phyloP scores from a whole-genome alignment of 1,140 invertebrate species.

The Campodea augens region DNA sequence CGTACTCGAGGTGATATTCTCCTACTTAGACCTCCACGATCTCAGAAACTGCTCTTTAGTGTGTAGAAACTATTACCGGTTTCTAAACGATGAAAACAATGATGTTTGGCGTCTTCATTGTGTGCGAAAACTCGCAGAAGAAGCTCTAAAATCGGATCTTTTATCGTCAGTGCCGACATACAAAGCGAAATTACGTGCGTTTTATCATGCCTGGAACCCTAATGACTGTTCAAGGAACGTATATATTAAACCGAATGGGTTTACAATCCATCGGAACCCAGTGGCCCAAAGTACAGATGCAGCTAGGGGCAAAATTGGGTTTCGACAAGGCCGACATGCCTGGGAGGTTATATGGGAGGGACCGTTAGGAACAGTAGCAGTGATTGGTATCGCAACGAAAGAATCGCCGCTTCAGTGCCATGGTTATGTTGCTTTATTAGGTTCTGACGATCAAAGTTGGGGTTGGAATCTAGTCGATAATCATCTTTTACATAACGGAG shows the following conservation, averaged over 20 bases:
- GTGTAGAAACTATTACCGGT: conserved; percentile 81
- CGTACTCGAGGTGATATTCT: conserved; percentile 85
- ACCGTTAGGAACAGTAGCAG: conserved; percentile 84
- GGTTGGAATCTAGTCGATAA: conserved; percentile 99
- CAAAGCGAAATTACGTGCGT: conserved; percentile 85
- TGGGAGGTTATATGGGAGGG: conserved; percentile 99
- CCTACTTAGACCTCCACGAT: conserved; percentile 71
- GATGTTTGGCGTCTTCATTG: conserved; percentile 89
- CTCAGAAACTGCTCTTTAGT: conserved; percentile 74
- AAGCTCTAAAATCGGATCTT: conserved; percentile 81
- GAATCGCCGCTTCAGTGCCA: conserved; percentile 75
- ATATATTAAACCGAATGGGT: conserved; percentile 91
- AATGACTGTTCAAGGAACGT: conserved; percentile 93
- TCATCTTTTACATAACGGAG: conserved; percentile 88
- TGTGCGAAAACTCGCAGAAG: conserved; percentile 65
- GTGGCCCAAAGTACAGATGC: conserved; percentile 97
- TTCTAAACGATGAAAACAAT: conserved; percentile 83
- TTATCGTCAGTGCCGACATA: conserved; percentile 73
- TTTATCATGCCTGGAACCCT: conserved; percentile 91
- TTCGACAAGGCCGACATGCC: conserved; percentile 78
- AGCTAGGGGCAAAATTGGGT: conserved; percentile 84
- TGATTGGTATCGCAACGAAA: conserved; percentile 88
- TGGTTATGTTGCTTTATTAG: conserved; percentile 85
- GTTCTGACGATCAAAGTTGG: conserved; percentile 93
- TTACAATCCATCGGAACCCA: conserved; percentile 92